These are phyloP conservation scores for Eonycteris spelaea DNA, from an alignment of 2,113 vertebrate genomes.

Conservation along the genomic window DNA sequence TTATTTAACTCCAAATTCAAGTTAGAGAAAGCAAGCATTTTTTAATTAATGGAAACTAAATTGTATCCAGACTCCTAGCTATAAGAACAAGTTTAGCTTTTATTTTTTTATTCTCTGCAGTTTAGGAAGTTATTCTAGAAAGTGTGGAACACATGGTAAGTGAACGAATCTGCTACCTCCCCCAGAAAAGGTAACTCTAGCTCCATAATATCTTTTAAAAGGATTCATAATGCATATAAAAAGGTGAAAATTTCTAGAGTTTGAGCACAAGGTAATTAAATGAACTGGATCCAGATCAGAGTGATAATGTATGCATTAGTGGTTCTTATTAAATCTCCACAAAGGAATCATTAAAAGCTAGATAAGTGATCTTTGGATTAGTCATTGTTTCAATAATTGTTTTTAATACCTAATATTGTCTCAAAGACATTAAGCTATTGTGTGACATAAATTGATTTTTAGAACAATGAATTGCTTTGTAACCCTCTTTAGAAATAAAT, in stretches of 20 bases:
- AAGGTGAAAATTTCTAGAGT: not conserved
- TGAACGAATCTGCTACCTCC: not conserved
- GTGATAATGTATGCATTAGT: conserved; percentile 56
- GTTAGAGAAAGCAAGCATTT: not conserved
- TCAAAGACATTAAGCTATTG: not conserved
- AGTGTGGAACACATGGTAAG: not conserved
- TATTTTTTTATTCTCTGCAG: not conserved
- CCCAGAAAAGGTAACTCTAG: not conserved
- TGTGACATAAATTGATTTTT: not conserved
- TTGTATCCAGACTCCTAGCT: not conserved
- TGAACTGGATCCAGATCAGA: not conserved
- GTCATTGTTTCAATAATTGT: not conserved
- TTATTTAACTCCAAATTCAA: not conserved
- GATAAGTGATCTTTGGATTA: conserved; percentile 62
- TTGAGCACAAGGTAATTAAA: not conserved
- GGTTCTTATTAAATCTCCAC: conserved; percentile 56
- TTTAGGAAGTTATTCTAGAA: not conserved
- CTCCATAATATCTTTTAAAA: not conserved
- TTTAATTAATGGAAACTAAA: not conserved
- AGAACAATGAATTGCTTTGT: not conserved
- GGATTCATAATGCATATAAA: not conserved
- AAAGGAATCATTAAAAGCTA: conserved; percentile 64
- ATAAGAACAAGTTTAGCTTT: not conserved
- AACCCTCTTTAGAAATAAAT: not conserved
- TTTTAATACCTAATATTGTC: not conserved